phyloP scores from a whole-genome alignment of 2,888 invertebrate genomes.

The Ellobium chinense region DNA sequence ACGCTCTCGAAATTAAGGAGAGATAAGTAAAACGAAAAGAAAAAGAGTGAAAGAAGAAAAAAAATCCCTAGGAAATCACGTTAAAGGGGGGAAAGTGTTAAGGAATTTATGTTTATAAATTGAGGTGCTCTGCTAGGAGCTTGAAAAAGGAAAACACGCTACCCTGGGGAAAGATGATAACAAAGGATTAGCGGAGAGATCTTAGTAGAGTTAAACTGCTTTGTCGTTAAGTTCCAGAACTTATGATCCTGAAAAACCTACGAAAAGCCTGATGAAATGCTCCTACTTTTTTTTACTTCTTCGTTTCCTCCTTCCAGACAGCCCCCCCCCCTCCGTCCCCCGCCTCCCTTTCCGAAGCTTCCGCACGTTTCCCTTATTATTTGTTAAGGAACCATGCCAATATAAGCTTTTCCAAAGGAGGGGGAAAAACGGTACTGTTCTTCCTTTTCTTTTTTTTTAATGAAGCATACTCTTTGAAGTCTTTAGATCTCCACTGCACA shows the following conservation, averaged over 20 bases:
- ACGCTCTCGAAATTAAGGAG: neutral
- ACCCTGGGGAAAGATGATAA: neutral
- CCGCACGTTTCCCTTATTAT: neutral
- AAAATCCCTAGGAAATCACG: neutral
- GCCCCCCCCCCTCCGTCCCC: no score
- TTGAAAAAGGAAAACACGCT: neutral
- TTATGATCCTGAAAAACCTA: neutral
- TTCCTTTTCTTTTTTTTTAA: neutral
- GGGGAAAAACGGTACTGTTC: neutral
- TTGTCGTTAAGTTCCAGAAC: neutral
- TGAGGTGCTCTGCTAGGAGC: neutral
- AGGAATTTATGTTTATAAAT: constrained; percentile 23
- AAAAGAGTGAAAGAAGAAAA: neutral
- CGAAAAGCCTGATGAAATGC: neutral
- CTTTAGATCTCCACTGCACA: constrained; percentile 10
- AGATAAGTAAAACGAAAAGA: neutral
- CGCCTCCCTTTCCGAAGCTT: neutral
- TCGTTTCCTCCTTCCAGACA: neutral
- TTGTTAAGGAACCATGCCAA: neutral
- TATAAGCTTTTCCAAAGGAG: neutral
- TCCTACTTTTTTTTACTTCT: neutral
- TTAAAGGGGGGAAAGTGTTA: neutral
- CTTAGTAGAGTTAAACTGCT: neutral
- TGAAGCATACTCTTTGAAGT: constrained; percentile 27
- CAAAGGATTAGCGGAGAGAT: constrained; percentile 5